Percentiles rank a stretch among this genome's conserved stretches.
Conservation (phyloP, 2,888 invertebrate genomes). For the Teleiodes luculella region DNA sequence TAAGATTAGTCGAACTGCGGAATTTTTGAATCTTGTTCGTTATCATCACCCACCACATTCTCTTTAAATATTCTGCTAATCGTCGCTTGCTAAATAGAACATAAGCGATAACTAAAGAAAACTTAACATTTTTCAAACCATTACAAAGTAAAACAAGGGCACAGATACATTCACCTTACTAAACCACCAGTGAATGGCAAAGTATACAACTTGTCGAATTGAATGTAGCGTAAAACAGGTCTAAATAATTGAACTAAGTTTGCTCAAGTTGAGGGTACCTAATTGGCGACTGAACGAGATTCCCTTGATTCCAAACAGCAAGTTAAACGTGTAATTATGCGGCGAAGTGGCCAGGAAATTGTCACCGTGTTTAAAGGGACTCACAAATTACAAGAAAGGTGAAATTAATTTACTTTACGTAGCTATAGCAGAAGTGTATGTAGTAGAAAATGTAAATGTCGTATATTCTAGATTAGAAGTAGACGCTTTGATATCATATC, state of each 20-base stretch:
- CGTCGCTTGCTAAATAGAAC: not conserved
- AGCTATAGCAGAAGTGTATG: not conserved
- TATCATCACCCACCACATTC: not conserved
- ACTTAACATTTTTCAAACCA: not conserved
- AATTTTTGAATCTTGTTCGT: too few species aligned
- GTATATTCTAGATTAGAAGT: too few species aligned
- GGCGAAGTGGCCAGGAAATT: conserved; percentile 28
- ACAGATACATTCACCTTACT: not conserved
- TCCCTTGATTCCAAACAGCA: conserved; percentile 29
- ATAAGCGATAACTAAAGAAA: not conserved
- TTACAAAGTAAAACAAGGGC: not conserved
- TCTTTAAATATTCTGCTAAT: conserved; percentile 5
- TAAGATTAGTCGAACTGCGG: too few species aligned
- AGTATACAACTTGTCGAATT: conserved; percentile 14
- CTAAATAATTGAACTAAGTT: conserved; percentile 41
- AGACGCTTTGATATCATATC: too few species aligned
- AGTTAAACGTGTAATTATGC: conserved; percentile 28
- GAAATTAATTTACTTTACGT: not conserved
- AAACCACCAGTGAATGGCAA: not conserved
- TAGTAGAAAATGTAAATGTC: not conserved
- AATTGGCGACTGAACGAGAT: conserved; percentile 43
- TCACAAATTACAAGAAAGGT: conserved; percentile 8
- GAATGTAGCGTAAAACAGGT: conserved; percentile 26
- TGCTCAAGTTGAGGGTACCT: conserved; percentile 32
- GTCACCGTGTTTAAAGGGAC: conserved; percentile 13